These are phyloP conservation scores for Avahi laniger DNA, from an alignment of 2,797 vertebrate species.

Conservation along the genomic window DNA sequence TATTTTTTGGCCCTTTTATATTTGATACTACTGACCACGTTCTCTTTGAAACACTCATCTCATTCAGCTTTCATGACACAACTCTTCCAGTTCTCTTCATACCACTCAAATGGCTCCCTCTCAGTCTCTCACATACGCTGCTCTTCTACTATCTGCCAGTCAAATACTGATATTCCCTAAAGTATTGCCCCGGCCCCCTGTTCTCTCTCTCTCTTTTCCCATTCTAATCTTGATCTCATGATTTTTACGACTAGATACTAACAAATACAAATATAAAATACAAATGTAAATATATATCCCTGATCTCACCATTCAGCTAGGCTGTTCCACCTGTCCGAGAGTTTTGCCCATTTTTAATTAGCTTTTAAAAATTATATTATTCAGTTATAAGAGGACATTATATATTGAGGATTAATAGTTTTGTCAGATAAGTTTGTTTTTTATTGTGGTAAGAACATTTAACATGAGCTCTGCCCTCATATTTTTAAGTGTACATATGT, in stretches of 20 bases:
- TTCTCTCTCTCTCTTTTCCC: neutral
- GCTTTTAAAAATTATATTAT: neutral
- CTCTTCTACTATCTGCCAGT: neutral
- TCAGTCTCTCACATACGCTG: neutral
- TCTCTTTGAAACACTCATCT: neutral
- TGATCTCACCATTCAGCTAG: neutral
- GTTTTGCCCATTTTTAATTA: neutral
- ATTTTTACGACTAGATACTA: neutral
- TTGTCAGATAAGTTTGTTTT: neutral
- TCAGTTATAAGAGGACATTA: neutral
- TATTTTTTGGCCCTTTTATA: neutral
- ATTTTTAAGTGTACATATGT: neutral
- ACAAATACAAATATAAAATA: slow-evolving; percentile 20
- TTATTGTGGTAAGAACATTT: neutral
- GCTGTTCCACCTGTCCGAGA: neutral
- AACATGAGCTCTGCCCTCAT: neutral
- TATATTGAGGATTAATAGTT: neutral
- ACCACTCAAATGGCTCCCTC: neutral
- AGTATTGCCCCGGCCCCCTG: neutral
- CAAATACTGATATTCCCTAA: neutral
- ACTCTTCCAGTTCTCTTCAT: neutral
- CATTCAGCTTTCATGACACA: neutral
- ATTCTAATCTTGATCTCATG: neutral
- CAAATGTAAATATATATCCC: neutral
- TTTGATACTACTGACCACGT: neutral